Conservation (phyloP, 2,888 invertebrate genomes). For the Lymantria dispar region DNA sequence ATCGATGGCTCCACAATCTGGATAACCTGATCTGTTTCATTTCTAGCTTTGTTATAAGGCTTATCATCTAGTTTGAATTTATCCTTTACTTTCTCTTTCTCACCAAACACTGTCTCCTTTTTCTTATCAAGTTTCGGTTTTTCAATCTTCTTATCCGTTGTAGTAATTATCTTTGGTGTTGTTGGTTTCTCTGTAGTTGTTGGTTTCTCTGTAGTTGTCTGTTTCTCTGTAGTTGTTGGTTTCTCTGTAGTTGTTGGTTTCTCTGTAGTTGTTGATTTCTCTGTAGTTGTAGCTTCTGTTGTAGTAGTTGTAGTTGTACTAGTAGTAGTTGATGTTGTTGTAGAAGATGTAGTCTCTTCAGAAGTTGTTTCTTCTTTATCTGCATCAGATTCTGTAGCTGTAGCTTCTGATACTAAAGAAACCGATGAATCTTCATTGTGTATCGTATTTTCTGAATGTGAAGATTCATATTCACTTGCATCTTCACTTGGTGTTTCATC, state of each 20-base stretch:
- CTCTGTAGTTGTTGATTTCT: conserved; percentile 32
- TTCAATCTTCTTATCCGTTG: conserved; percentile 35
- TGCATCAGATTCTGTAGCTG: conserved; percentile 40
- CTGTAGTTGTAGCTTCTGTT: conserved; percentile 19
- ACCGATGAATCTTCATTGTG: conserved; percentile 48
- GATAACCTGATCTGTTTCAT: conserved; percentile 52
- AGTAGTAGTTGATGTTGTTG: conserved; percentile 42
- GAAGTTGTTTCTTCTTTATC: conserved; percentile 45
- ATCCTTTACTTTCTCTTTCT: conserved; percentile 55
- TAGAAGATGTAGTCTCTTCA: conserved; percentile 33
- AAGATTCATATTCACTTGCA: conserved; percentile 63
- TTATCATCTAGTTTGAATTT: conserved; percentile 57
- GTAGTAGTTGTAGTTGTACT: conserved; percentile 38
- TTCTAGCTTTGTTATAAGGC: conserved; percentile 41
- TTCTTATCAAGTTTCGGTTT: conserved; percentile 66
- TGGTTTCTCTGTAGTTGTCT: conserved; percentile 36
- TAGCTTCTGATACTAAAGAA: conserved; percentile 40
- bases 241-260: conserved; percentile 22
- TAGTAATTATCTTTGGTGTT: conserved; percentile 43
- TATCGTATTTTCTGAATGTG: conserved; percentile 62
- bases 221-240: conserved; percentile 38
- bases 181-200: conserved; percentile 36
- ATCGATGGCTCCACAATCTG: conserved; percentile 61
- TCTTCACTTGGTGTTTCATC: conserved; percentile 46
- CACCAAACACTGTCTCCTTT: conserved; percentile 48